Base-by-base conservation (phyloP, 2,888 invertebrate species). In the Trichacis sp. region DNA sequence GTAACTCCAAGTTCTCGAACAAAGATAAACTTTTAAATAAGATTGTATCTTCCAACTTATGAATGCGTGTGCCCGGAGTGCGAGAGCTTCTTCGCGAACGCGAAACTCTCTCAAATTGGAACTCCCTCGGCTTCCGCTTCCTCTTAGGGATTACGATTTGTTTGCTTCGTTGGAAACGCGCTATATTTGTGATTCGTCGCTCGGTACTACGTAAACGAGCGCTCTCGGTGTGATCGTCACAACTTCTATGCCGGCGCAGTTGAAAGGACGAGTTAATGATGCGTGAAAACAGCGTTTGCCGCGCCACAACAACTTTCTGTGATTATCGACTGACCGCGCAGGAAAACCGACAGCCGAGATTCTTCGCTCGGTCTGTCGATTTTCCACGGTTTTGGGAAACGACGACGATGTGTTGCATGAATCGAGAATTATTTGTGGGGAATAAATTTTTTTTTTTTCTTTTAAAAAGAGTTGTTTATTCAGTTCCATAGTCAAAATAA, bases 111-210 rank as follows among this genome's bases (percentile, higher is more conserved):
- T 18, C 29, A 63, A 63, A 63, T 50, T 49, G 59, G 64, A 64
- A 61, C 56, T 46, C 58, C 53, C 59, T 64, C 55, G 59, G 51
- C 69, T 69, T 69, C 69, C 65, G 69, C 65, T 69, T 69, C 55
- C 58, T 60, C 43, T 54, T 51, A 43, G 38, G 58, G 51, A 63
- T 65, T 63, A 46, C 57, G 57, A 24, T 24, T 8, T n/a, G n/a
- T n/a, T n/a, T n/a, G n/a, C n/a, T n/a, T n/a, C n/a, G n/a, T n/a
- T n/a, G n/a, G n/a, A n/a, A n/a, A n/a, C 53, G 24, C 24, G 24
- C 4, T 8, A 8, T 24, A 24, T 24, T 24, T 24, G 24, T 24
- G 24, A 24, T 24, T 24, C 24, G 24, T 24, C 24, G 24, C 24
- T 24, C 8, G 24, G 24, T n/a, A n/a, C n/a, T n/a, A n/a, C n/a